These are phyloP conservation scores for Zosterops lateralis DNA, from an alignment of 2,113 vertebrate species.

Conservation along the genomic window DNA sequence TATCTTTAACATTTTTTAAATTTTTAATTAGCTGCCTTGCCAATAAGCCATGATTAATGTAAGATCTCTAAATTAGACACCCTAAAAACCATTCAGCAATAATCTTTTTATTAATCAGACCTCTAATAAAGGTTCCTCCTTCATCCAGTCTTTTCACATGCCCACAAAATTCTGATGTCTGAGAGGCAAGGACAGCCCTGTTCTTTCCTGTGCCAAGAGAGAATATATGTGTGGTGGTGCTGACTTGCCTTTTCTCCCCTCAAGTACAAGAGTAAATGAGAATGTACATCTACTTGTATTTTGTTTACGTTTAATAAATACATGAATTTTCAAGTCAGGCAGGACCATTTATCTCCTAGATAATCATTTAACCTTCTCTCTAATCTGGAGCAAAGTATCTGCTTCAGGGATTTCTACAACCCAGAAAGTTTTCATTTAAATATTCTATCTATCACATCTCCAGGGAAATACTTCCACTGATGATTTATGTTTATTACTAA, in stretches of 20 bases:
- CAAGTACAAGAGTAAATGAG: background rate
- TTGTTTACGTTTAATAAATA: constrained; percentile 31
- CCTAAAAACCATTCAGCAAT: background rate
- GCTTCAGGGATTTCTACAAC: background rate
- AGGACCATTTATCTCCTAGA: background rate
- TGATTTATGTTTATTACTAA: background rate
- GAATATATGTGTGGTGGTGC: fast-evolving
- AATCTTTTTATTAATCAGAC: background rate
- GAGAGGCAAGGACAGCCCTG: background rate
- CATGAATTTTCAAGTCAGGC: background rate
- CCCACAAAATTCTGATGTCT: background rate
- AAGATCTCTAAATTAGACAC: background rate
- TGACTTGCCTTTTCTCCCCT: background rate
- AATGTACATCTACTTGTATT: background rate
- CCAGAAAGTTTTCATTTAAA: constrained; percentile 11
- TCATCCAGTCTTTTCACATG: background rate
- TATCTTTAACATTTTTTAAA: background rate
- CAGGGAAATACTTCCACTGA: background rate
- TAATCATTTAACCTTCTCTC: constrained; percentile 7
- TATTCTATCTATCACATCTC: background rate
- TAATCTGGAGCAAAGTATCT: background rate
- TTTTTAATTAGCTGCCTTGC: background rate
- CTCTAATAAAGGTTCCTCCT: background rate
- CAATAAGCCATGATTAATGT: background rate
- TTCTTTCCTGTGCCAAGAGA: background rate